Evolutionary conservation across 2,888 invertebrate species (phyloP).

Genomic region (Drosophila trichaetosa): DNA sequence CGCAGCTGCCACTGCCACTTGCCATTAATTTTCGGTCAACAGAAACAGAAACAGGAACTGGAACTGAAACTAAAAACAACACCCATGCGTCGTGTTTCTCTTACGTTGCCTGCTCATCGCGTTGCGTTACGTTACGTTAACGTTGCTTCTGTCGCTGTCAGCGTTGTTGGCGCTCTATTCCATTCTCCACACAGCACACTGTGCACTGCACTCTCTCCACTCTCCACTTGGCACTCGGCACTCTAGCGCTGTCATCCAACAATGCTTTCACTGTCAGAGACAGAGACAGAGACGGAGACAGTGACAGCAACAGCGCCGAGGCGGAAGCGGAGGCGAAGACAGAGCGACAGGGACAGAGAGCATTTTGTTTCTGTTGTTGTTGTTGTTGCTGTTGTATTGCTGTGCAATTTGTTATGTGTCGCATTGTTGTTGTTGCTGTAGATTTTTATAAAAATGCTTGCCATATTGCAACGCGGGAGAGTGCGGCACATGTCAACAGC

Average conservation of each 20-base stretch:
- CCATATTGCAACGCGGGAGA: conserved; percentile 48
- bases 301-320: conserved; percentile 1
- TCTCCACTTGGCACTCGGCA: conserved; percentile 23
- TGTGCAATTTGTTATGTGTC: conserved; percentile 61
- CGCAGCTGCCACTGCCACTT: conserved; percentile 70
- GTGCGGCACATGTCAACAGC: conserved; percentile 72
- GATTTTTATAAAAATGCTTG: conserved; percentile 72
- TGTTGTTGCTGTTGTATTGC: conserved; percentile 43
- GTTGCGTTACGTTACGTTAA: conserved; percentile 47
- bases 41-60: conserved; percentile 41
- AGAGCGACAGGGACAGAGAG: conserved; percentile 6
- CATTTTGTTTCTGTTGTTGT: conserved; percentile 45
- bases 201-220: conserved; percentile 3
- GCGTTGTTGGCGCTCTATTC: conserved; percentile 24
- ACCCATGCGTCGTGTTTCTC: conserved; percentile 30
- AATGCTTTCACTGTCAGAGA: conserved; percentile 80
- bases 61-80: conserved; percentile 36
- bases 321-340: background rate
- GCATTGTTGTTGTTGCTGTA: conserved; percentile 48
- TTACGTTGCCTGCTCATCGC: conserved; percentile 29
- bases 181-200: conserved; percentile 19
- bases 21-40: conserved; percentile 76
- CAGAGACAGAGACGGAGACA: conserved; percentile 34
- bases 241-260: conserved; percentile 73
- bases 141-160: conserved; percentile 54